These are phyloP conservation scores for Hartigia nigra DNA, from an alignment of 2,888 invertebrate species.

Conservation along the genomic window DNA sequence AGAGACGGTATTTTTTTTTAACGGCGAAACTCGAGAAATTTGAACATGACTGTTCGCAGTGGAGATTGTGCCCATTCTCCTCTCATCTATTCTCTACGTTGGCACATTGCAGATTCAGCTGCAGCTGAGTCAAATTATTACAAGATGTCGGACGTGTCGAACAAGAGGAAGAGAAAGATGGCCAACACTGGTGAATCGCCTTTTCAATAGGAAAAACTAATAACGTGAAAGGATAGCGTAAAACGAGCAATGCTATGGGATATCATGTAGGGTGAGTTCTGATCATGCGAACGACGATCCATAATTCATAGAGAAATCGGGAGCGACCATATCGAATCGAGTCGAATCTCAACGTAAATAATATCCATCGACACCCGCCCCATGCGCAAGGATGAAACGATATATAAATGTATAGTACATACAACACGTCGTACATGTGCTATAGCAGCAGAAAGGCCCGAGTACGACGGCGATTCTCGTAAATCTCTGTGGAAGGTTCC, in stretches of 20 bases:
- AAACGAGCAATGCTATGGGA: background rate
- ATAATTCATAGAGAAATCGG: background rate
- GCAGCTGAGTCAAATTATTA: background rate
- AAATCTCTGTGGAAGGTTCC: background rate
- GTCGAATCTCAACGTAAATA: constrained; percentile 29
- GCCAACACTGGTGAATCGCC: constrained; percentile 12
- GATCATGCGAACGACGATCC: background rate
- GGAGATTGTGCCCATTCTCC: background rate
- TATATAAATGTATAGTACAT: background rate
- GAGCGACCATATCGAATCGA: background rate
- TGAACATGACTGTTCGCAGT: constrained; percentile 2
- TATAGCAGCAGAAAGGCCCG: background rate
- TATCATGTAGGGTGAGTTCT: background rate
- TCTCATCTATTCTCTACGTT: background rate
- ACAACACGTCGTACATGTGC: background rate
- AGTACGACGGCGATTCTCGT: background rate
- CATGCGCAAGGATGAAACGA: background rate
- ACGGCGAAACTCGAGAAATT: background rate
- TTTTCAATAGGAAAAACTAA: constrained; percentile 40
- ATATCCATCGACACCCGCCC: constrained; percentile 23
- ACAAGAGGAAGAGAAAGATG: constrained; percentile 13
- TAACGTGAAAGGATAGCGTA: constrained; percentile 19
- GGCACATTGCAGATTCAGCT: background rate
- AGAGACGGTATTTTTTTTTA: constrained; percentile 4
- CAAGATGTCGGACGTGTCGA: background rate